Conservation (phyloP, 2,888 invertebrate genomes). For the Dendrolimus houi region DNA sequence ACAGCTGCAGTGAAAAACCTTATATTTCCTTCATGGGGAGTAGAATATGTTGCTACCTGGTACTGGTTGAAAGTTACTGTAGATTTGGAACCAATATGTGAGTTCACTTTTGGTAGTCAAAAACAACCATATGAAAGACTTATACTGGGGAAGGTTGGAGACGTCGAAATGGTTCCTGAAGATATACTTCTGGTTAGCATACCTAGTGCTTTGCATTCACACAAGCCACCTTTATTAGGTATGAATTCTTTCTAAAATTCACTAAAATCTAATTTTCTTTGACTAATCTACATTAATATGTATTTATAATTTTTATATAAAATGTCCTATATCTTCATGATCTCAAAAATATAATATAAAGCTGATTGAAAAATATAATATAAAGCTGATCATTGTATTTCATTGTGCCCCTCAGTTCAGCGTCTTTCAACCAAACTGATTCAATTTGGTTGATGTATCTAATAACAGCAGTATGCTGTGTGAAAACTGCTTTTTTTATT, state of each 20-base stretch:
- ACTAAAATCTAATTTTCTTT: neutral
- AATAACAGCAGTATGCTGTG: no score
- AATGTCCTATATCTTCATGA: no score
- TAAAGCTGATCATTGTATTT: no score
- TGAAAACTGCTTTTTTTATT: no score
- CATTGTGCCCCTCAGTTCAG: no score
- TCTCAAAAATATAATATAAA: no score
- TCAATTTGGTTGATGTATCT: no score
- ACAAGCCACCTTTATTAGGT: slow-evolving; percentile 92
- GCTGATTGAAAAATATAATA: no score
- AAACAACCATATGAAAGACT: slow-evolving; percentile 95
- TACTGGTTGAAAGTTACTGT: slow-evolving; percentile 93
- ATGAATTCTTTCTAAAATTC: slow-evolving; percentile 21
- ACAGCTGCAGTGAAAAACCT: slow-evolving; percentile 79
- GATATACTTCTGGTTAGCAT: slow-evolving; percentile 84
- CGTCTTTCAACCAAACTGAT: no score
- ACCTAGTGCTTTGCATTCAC: slow-evolving; percentile 95
- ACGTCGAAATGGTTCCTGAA: slow-evolving; percentile 43
- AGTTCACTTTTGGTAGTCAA: slow-evolving; percentile 78
- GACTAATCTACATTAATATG: neutral
- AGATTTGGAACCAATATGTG: slow-evolving; percentile 80
- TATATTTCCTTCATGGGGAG: slow-evolving; percentile 88
- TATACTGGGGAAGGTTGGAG: slow-evolving; percentile 53
- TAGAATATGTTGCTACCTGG: slow-evolving; percentile 84
- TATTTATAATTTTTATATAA: neutral